Evolutionary conservation across 2,797 vertebrate genomes (phyloP).

Genomic region (Melanotaenia parkinsoni): DNA sequence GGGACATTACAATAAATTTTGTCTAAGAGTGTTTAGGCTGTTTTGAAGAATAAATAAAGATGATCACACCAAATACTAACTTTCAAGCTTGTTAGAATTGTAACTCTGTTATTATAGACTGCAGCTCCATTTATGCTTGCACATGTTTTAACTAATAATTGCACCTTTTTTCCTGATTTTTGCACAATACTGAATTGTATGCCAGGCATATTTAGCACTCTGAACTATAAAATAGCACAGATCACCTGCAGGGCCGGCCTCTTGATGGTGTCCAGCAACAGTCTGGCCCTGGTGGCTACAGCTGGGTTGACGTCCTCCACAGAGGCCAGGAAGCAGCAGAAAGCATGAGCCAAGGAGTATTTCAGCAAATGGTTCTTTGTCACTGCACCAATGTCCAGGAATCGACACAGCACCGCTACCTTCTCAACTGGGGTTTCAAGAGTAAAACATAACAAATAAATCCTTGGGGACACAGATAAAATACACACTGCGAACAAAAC

Average conservation of each 20-base stretch:
- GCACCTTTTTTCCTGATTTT: background rate
- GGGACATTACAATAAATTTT: background rate
- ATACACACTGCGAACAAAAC: background rate
- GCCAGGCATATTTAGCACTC: background rate
- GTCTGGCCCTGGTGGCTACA: constrained; percentile 94
- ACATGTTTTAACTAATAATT: background rate
- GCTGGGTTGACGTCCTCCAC: constrained; percentile 99
- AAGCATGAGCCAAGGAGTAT: constrained; percentile 95
- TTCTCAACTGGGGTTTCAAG: constrained; percentile 89
- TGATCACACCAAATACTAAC: background rate
- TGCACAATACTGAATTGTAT: background rate
- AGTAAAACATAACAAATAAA: constrained; percentile 5
- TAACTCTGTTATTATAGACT: background rate
- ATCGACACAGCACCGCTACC: constrained; percentile 95
- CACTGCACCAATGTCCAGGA: constrained; percentile 96
- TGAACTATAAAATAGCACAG: background rate
- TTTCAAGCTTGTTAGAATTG: background rate
- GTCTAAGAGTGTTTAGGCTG: background rate
- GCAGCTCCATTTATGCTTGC: background rate
- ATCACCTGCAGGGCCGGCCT: constrained; percentile 93
- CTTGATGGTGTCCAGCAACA: constrained; percentile 97
- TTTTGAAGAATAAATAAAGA: background rate
- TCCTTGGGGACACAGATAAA: constrained; percentile 20
- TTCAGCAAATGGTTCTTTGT: constrained; percentile 98
- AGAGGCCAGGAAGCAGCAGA: constrained; percentile 97